These are phyloP conservation scores for Xestobium rufovillosum DNA, from an alignment of 2,888 invertebrate species.

Conservation along the genomic window DNA sequence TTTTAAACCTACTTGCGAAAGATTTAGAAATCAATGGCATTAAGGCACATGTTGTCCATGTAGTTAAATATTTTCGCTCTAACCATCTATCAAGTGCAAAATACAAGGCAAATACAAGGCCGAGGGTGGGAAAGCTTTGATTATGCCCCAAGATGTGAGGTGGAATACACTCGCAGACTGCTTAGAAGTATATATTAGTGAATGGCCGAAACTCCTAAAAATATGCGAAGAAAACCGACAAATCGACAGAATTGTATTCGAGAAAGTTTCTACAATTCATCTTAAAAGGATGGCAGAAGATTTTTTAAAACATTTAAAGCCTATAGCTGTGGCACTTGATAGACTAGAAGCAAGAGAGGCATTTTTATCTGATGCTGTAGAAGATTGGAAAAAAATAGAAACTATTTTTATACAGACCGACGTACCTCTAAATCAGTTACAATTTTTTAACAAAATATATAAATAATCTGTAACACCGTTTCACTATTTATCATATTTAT, in stretches of 20 bases:
- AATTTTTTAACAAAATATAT: constrained; percentile 10
- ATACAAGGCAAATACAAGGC: constrained; percentile 13
- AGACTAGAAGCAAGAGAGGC: too few species aligned
- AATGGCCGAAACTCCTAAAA: constrained; percentile 6
- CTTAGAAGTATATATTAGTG: constrained; percentile 13
- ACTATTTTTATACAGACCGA: neutral
- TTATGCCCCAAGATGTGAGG: constrained; percentile 8
- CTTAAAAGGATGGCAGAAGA: constrained; percentile 12
- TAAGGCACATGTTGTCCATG: neutral
- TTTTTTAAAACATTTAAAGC: constrained; percentile 15
- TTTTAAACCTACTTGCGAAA: neutral
- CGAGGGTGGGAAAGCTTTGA: constrained; percentile 3
- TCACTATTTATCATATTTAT: neutral
- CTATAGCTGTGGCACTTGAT: constrained; percentile 16
- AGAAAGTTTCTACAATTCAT: constrained; percentile 13
- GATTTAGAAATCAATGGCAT: neutral
- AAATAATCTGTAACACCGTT: neutral
- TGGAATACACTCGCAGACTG: constrained; percentile 8
- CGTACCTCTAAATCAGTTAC: neutral
- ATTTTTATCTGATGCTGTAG: constrained; percentile 17
- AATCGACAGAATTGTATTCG: constrained; percentile 8
- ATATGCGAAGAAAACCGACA: constrained; percentile 11
- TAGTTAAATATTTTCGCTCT: constrained; percentile 6
- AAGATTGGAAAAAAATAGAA: constrained; percentile 15
- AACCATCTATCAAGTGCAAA: constrained; percentile 9